A percentile compares a stretch with the other conserved stretches of the same genome.
Conservation (phyloP, 1,140 invertebrate species). For the Plectrocnemia conspersa region DNA sequence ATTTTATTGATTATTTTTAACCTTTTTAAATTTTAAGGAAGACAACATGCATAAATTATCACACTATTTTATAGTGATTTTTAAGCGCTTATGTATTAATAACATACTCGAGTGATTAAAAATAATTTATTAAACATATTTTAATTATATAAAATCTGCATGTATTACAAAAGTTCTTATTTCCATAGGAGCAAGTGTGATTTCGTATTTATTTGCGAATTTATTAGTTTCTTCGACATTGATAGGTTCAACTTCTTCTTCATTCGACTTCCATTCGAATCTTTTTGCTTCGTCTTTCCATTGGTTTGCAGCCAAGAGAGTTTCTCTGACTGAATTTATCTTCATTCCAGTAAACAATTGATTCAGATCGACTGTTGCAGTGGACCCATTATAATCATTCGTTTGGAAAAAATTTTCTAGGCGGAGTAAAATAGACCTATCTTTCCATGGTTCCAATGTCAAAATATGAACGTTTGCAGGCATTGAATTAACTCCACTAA, state of each 20-base stretch:
- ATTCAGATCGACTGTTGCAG: slow-evolving; percentile 38
- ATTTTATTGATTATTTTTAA: too few relatives aligned
- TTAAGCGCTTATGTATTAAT: too few relatives aligned
- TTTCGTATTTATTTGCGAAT: slow-evolving; percentile 1
- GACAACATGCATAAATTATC: too few relatives aligned
- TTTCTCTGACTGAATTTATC: slow-evolving; percentile 58
- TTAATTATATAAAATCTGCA: neutral
- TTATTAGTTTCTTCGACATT: neutral
- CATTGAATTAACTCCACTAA: slow-evolving; percentile 41
- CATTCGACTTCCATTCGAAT: slow-evolving; percentile 50
- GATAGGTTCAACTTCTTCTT: neutral
- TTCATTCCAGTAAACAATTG: slow-evolving; percentile 56
- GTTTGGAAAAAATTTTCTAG: slow-evolving; percentile 84
- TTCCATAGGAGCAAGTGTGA: slow-evolving; percentile 11
- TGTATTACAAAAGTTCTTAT: slow-evolving; percentile 12
- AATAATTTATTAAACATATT: neutral
- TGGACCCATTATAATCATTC: slow-evolving; percentile 54
- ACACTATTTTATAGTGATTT: too few relatives aligned
- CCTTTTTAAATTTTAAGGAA: too few relatives aligned
- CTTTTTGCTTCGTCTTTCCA: slow-evolving; percentile 53
- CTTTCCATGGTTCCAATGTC: slow-evolving; percentile 80
- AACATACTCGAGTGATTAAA: too few relatives aligned
- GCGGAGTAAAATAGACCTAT: slow-evolving; percentile 64
- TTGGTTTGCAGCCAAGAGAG: slow-evolving; percentile 67
- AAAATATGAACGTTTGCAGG: slow-evolving; percentile 79